Evolutionary conservation across 1,140 invertebrate species (phyloP).

Genomic region (Pygmarrhopalites habei): DNA sequence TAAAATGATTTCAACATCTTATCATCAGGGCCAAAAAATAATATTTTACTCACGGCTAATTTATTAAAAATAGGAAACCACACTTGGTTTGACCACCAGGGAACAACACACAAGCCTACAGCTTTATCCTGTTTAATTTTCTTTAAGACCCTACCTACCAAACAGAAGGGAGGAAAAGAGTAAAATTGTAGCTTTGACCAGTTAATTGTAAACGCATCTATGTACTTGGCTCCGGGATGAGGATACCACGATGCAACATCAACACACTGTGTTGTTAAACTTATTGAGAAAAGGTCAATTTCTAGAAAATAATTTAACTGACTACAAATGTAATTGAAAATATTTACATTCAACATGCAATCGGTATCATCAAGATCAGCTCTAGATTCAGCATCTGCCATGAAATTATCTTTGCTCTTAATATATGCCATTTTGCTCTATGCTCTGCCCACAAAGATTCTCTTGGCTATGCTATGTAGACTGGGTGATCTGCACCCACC

Average conservation of each 20-base stretch:
- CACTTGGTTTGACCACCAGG: background rate
- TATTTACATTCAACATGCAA: background rate
- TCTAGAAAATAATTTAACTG: background rate
- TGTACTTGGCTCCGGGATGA: background rate
- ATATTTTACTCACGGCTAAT: background rate
- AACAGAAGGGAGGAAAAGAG: conserved; percentile 11
- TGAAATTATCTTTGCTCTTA: background rate
- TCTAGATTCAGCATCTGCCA: background rate
- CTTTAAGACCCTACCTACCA: background rate
- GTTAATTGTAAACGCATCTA: conserved; percentile 6
- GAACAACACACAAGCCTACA: background rate
- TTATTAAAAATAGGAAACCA: conserved; percentile 2
- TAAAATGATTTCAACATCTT: background rate
- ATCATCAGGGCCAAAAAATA: background rate
- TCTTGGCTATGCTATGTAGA: background rate
- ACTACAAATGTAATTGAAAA: background rate
- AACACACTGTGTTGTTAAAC: background rate
- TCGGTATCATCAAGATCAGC: background rate
- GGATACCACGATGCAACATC: background rate
- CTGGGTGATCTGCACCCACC: background rate
- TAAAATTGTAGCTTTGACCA: conserved; percentile 10
- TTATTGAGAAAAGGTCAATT: background rate
- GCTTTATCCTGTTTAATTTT: conserved; percentile 8
- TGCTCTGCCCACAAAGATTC: background rate
- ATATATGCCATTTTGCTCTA: background rate